These are phyloP conservation scores for Parazoanthus swiftii DNA, from an alignment of 92 coral and sea anemone species.

Conservation along the genomic window DNA sequence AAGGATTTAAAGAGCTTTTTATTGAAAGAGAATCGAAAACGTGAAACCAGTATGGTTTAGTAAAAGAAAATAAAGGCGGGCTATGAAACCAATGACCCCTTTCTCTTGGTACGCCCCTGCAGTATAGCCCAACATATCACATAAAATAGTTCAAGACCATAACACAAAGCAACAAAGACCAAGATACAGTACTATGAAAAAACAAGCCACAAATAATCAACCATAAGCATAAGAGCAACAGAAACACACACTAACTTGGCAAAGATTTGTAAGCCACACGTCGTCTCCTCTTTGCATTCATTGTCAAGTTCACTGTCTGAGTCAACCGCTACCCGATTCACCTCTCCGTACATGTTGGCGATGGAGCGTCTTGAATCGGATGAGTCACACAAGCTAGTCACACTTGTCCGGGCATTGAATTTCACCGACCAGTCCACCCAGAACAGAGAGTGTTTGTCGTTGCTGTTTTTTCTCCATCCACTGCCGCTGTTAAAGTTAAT, in stretches of 20 bases:
- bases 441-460: background rate
- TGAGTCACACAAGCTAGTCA: background rate
- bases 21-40: too few species aligned
- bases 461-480: background rate
- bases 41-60: too few species aligned
- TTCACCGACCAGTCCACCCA: background rate
- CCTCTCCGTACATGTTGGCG: background rate
- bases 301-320: background rate
- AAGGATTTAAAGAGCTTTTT: too few species aligned
- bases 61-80: too few species aligned
- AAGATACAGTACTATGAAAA: too few species aligned
- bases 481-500: background rate
- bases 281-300: background rate
- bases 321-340: background rate
- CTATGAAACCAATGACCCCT: too few species aligned
- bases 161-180: too few species aligned
- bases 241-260: background rate
- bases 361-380: background rate
- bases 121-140: too few species aligned
- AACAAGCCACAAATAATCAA: too few species aligned
- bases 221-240: background rate
- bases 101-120: too few species aligned
- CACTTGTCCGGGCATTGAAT: background rate
- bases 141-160: too few species aligned
- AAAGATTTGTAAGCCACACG: background rate